A percentile compares a stretch with the other conserved stretches of the same genome.
Conservation (phyloP, 2,888 invertebrate genomes). For the Xanthostigma xanthostigma region DNA sequence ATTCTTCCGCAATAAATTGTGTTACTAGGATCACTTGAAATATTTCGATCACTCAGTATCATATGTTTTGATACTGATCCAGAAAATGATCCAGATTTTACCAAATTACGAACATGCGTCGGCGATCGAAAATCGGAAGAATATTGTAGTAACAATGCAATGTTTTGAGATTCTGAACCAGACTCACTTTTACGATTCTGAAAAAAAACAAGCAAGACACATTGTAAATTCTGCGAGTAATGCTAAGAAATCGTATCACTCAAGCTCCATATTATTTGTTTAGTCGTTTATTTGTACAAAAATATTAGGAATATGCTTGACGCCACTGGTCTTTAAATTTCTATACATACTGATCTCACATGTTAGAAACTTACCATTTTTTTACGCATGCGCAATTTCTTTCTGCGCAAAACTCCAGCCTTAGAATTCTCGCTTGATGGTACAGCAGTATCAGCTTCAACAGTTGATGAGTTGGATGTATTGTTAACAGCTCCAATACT, state of each 20-base stretch:
- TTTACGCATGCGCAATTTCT: constrained; percentile 6
- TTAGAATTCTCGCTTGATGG: constrained; percentile 31
- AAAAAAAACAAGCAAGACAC: constrained; percentile 6
- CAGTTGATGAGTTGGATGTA: constrained; percentile 37
- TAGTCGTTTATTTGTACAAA: constrained; percentile 7
- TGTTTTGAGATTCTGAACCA: constrained; percentile 30
- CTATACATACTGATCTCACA: too few species aligned
- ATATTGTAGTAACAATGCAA: constrained; percentile 2
- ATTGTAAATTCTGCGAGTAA: too few species aligned
- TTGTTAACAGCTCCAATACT: constrained; percentile 23
- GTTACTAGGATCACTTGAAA: constrained; percentile 48
- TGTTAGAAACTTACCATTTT: neutral
- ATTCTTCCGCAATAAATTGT: constrained; percentile 35
- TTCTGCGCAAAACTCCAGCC: constrained; percentile 28
- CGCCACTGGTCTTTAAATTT: too few species aligned
- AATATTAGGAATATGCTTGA: too few species aligned
- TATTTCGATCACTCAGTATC: constrained; percentile 39
- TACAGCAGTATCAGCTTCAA: constrained; percentile 32
- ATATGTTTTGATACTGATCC: constrained; percentile 37
- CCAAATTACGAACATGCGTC: constrained; percentile 30
- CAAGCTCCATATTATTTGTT: constrained; percentile 13
- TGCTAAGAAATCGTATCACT: too few species aligned
- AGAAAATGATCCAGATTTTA: constrained; percentile 63
- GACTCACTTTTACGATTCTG: constrained; percentile 39
- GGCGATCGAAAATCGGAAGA: neutral